Percentiles rank a stretch among this genome's conserved stretches.
phyloP scores from a whole-genome alignment of 1,140 invertebrate species.

The Apis cerana region DNA sequence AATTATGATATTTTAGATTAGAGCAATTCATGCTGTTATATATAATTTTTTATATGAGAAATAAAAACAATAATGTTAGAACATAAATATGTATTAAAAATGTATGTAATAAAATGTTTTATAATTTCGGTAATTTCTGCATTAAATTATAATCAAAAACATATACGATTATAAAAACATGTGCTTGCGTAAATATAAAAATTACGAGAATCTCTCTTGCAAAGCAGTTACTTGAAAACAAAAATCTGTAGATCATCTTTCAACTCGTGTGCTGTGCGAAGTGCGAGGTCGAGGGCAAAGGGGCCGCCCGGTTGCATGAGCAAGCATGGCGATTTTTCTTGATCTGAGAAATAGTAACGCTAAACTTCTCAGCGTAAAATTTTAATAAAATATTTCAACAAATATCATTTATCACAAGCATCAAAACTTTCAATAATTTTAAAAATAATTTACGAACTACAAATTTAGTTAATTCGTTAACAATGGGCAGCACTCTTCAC shows the following conservation, averaged over 20 bases:
- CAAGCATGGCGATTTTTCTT: constrained; percentile 75
- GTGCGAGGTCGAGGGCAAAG: constrained; percentile 52
- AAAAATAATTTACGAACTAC: background rate
- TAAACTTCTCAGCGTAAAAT: constrained; percentile 9
- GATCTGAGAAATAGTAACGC: constrained; percentile 37
- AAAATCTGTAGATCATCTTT: constrained; percentile 3
- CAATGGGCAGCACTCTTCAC: background rate
- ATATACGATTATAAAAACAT: background rate
- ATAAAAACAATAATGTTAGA: constrained; percentile 14
- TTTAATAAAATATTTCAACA: background rate
- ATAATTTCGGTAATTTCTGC: background rate
- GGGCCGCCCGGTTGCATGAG: constrained; percentile 64
- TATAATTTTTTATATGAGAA: background rate
- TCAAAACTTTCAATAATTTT: background rate
- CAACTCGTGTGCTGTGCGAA: constrained; percentile 11
- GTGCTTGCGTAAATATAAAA: background rate
- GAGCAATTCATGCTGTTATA: background rate
- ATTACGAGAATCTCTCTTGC: background rate
- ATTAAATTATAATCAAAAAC: background rate
- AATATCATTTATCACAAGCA: background rate
- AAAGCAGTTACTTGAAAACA: constrained; percentile 14
- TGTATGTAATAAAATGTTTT: too few species aligned
- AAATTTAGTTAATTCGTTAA: background rate
- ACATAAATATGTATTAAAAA: background rate
- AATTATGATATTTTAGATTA: background rate